These are phyloP conservation scores for Pangasius sanitwongsei DNA, from an alignment of 2,797 vertebrate genomes.

Conservation along the genomic window DNA sequence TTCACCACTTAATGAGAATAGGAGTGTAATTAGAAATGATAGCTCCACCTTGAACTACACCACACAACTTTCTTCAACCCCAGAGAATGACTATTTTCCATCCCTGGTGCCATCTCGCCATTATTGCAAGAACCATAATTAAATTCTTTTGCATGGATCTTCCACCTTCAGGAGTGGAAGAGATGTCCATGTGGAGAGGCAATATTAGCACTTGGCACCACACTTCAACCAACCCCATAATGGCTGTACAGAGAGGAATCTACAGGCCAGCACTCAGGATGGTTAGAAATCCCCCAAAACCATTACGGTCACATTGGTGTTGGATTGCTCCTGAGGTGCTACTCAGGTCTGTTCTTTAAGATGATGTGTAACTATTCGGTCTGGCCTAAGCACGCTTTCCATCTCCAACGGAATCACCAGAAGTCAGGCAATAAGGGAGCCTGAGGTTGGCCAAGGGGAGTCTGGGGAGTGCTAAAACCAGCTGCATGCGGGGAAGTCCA, in stretches of 20 bases:
- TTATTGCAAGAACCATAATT: conserved; percentile 70
- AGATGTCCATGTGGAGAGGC: conserved; percentile 9
- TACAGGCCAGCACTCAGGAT: conserved; percentile 38
- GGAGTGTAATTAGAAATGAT: conserved; percentile 75
- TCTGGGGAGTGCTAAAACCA: conserved; percentile 70
- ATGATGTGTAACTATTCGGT: conserved; percentile 77
- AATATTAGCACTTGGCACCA: neutral
- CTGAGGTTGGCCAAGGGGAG: conserved; percentile 59
- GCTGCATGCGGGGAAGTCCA: conserved; percentile 73
- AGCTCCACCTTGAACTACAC: conserved; percentile 54
- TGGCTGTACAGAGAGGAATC: neutral
- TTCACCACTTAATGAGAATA: conserved; percentile 76
- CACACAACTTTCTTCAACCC: conserved; percentile 46
- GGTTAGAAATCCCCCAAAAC: conserved; percentile 55
- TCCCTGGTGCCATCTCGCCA: conserved; percentile 62
- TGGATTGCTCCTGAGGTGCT: conserved; percentile 72
- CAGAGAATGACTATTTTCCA: conserved; percentile 52
- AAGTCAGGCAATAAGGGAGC: conserved; percentile 67
- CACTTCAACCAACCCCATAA: conserved; percentile 19
- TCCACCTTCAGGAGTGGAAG: conserved; percentile 26
- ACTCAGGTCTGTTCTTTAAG: conserved; percentile 78
- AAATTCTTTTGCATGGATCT: conserved; percentile 62
- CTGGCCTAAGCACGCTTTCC: conserved; percentile 70
- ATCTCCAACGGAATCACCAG: conserved; percentile 64
- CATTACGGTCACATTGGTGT: conserved; percentile 68